Base-by-base conservation (phyloP, 1,140 invertebrate species). In the Drusus annulatus region DNA sequence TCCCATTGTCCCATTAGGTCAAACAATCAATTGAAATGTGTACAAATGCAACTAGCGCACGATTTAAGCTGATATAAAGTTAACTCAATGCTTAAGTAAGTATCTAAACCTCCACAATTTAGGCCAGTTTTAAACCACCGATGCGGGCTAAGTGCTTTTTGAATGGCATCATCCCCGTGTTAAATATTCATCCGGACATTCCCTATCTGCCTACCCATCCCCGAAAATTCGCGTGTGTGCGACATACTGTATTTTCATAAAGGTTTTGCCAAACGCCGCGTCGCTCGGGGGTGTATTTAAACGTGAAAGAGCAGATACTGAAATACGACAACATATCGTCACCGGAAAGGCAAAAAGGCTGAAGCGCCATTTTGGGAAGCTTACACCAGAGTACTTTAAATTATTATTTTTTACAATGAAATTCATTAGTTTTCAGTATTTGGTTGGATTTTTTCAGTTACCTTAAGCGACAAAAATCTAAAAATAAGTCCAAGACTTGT, bases 131-230 rank as follows among this genome's bases (percentile, higher is more conserved):
- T 8, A 60, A 60, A 60, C 56, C 56, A 60, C 56, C 15, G 56
- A 23, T 7, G 56, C 56, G 23, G 2, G 56, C 56, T 60, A 60
- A 60, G 56, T 60, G 56, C 56, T 60, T 60, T 60, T 60, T 60
- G 56, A 60, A 60, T 60, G 56, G 56, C 56, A 60, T 60, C 56
- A 60, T 60, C 56, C 56, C 56, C 7, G 23, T 60, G 56, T 60
- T 60, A 60, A 60, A 60, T 60, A 60, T 60, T 60, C 56, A 60
- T 60, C 56, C 56, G 56, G 19, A 60, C 56, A 23, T 60, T 17
- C 17, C 56, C 56, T 60, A 60, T 60, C 56, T 60, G 23, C 56
- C 17, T 21, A 60, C 56, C 36, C 36, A 45, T 13, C 36, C 36
- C 10, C 36, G 13, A 45, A 45, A 8, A 45, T 45, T 8, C 23